Evolutionary conservation across 2,888 invertebrate genomes (phyloP), one percentile per base, ranked within the genome.

Genomic region (Lomographa bimaculata): DNA sequence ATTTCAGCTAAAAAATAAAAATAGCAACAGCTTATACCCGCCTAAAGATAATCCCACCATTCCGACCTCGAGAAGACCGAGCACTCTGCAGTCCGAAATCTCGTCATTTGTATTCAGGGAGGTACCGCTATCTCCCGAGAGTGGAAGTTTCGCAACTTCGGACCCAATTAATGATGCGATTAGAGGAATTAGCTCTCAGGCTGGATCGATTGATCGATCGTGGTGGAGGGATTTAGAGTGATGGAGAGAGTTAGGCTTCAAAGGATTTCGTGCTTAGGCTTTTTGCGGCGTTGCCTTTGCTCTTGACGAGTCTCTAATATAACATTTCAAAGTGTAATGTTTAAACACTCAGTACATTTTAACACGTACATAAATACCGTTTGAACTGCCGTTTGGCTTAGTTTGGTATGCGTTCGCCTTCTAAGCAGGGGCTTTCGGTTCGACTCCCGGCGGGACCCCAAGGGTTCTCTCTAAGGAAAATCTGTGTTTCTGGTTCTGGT

Each of bases 161-260:
- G 60, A 67, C 65, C 73, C 79, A 80, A 85, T 84, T 86, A 85
- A 86, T 85, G 81, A 71, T 65, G 60, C 80, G 79, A 84, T 86
- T 83, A 77, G 79, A 74, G 65, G 72, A 80, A 83, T 84, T 81
- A 79, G 77, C 67, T 78, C 79, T 63, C 40, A 66, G 64, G 66
- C 24, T 32, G 23, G 48, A 38, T 42, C 35, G 38, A 42, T 42
- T 24, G 40, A 32, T 39, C 20, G 10, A 10, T 24, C 18, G 14
- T 4, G 14, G 14, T 14, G 14, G 14, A 25, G 24, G 6, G n/a
- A 17, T 18, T 11, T 11, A 6, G 24, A 7, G 18, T 25, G 25
- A 25, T 25, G 12, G 25, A 25, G 14, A 24, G 5, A n/a, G 17
- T 11, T 25, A 20, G 9, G 7, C 5, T 16, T 23, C 7, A 4